phyloP scores from a whole-genome alignment of 1,140 invertebrate genomes.

The Yoshiicerus persimilis region DNA sequence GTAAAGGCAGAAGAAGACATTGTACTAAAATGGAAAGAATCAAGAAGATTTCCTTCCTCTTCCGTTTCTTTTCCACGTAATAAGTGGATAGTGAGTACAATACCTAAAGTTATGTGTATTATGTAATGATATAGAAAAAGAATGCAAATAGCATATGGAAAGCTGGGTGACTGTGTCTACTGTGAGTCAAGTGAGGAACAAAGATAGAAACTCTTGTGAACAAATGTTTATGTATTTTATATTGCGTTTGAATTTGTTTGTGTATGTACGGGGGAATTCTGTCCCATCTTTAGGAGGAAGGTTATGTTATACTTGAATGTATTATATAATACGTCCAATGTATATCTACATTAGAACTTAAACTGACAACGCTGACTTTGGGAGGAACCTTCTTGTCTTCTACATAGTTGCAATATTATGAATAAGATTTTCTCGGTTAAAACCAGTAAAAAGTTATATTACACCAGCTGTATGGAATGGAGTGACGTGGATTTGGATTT shows the following conservation, averaged over 20 bases:
- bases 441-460: background rate
- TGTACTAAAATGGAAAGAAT: background rate
- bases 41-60: background rate
- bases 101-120: background rate
- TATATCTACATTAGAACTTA: background rate
- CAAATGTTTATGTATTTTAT: conserved; percentile 19
- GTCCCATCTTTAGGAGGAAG: background rate
- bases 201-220: background rate
- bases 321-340: background rate
- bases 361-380: background rate
- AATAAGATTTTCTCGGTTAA: background rate
- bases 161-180: background rate
- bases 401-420: background rate
- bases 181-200: background rate
- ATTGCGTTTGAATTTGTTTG: background rate
- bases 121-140: background rate
- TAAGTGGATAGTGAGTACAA: background rate
- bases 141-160: background rate
- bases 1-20: background rate
- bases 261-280: background rate
- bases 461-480: background rate
- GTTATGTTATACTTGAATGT: background rate
- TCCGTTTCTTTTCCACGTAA: background rate
- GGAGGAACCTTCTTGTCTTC: background rate
- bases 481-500: background rate